phyloP scores from a whole-genome alignment of 2,797 vertebrate species.

The Peromyscus melanophrys region DNA sequence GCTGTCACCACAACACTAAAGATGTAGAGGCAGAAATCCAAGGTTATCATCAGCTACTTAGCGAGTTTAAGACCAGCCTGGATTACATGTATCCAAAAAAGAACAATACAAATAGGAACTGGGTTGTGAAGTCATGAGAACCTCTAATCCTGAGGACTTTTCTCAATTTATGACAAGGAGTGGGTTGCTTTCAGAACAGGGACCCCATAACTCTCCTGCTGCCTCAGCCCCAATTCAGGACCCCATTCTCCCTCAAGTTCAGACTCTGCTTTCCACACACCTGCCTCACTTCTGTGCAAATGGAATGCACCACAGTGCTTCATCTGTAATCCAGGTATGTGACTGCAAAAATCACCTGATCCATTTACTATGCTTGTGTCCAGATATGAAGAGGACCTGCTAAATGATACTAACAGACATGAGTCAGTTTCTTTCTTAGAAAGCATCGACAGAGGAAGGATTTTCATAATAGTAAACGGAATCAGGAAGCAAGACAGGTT shows the following conservation, averaged over 20 bases:
- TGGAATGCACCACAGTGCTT: rapidly evolving
- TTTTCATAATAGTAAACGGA: constrained; percentile 27
- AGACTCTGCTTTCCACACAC: background rate
- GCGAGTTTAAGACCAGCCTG: background rate
- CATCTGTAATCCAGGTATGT: rapidly evolving
- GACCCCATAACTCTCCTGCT: background rate
- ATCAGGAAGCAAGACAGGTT: background rate
- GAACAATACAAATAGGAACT: background rate
- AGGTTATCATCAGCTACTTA: background rate
- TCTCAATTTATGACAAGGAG: background rate
- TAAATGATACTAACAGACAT: constrained; percentile 71
- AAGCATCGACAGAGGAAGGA: constrained; percentile 51
- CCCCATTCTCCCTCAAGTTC: background rate
- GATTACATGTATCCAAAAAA: background rate
- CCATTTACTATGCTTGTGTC: constrained; percentile 65
- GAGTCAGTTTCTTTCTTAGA: constrained; percentile 79
- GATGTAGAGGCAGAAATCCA: background rate
- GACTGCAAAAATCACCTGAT: background rate
- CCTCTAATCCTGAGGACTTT: background rate
- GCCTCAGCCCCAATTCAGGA: background rate
- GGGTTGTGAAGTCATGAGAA: background rate
- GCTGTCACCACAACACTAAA: background rate
- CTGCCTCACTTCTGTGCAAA: rapidly evolving
- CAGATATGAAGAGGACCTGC: background rate
- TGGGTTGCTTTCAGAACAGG: background rate